Conservation (phyloP, 2,888 invertebrate species). For the Macrosiphum euphorbiae region DNA sequence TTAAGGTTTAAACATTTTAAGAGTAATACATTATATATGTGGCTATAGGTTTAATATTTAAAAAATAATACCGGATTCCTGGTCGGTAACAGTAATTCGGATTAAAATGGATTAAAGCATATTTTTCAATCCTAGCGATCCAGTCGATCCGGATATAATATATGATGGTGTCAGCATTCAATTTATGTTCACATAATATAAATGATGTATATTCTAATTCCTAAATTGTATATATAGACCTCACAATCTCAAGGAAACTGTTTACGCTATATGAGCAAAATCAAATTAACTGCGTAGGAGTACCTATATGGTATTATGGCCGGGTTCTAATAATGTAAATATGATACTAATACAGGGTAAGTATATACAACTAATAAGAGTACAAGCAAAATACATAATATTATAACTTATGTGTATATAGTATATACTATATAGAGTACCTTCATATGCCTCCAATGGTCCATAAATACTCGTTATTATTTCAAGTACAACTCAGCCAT, state of each 20-base stretch:
- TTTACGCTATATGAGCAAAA: neutral
- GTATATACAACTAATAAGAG: neutral
- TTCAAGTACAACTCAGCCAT: neutral
- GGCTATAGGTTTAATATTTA: neutral
- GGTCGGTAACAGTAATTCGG: neutral
- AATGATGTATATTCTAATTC: neutral
- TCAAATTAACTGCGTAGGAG: neutral
- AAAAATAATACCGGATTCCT: neutral
- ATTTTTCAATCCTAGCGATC: neutral
- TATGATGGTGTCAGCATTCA: no score
- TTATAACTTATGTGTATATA: neutral
- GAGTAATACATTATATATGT: neutral
- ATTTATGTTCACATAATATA: neutral
- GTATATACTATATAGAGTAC: no score
- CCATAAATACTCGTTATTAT: constrained; percentile 16
- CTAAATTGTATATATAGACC: neutral
- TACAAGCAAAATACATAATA: neutral
- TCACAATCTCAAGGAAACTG: neutral
- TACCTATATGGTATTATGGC: neutral
- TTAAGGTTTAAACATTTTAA: neutral
- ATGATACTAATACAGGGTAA: neutral
- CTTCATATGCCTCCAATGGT: neutral
- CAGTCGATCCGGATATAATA: neutral
- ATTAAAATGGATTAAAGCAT: neutral
- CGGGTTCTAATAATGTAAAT: neutral